A percentile compares a stretch with the other conserved stretches of the same genome.
Conservation (phyloP, 92 coral and sea anemone genomes). For the Montipora capitata region DNA sequence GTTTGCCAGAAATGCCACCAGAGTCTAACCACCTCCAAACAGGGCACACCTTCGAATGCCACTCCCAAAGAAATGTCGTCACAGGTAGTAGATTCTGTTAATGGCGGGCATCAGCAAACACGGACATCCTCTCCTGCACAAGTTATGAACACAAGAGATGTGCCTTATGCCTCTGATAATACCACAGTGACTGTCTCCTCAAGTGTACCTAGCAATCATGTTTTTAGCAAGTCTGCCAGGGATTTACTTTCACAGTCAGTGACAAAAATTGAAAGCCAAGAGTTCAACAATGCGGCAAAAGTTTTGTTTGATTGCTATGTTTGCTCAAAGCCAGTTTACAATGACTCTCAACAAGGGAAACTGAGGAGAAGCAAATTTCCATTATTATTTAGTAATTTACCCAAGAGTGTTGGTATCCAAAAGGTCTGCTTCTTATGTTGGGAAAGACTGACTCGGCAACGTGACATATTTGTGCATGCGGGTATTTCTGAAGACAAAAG, state of each 20-base stretch:
- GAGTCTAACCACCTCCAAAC: slow-evolving; percentile 27
- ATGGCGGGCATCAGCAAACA: not conserved
- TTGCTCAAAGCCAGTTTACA: slow-evolving; percentile 70
- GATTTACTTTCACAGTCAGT: not conserved
- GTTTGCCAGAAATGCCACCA: slow-evolving; percentile 82
- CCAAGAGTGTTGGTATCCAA: slow-evolving; percentile 72
- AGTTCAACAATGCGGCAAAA: not conserved
- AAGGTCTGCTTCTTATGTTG: slow-evolving; percentile 82
- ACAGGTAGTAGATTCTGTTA: not conserved
- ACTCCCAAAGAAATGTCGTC: slow-evolving; percentile 3
- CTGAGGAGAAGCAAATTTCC: slow-evolving; percentile 81
- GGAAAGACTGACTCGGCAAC: slow-evolving; percentile 81
- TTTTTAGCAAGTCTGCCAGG: not conserved
- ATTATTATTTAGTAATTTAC: slow-evolving; percentile 70
- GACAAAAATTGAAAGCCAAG: not conserved
- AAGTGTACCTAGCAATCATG: not conserved
- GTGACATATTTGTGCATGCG: slow-evolving; percentile 82
- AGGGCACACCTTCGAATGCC: not conserved
- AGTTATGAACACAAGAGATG: not conserved
- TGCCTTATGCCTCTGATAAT: not conserved
- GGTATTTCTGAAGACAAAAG: slow-evolving; percentile 82
- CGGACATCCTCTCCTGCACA: not conserved
- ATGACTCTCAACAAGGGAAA: slow-evolving; percentile 68
- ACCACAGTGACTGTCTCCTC: not conserved
- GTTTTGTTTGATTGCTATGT: slow-evolving; percentile 74